These are phyloP conservation scores for Scortum barcoo DNA, from an alignment of 2,113 vertebrate genomes.

Conservation along the genomic window DNA sequence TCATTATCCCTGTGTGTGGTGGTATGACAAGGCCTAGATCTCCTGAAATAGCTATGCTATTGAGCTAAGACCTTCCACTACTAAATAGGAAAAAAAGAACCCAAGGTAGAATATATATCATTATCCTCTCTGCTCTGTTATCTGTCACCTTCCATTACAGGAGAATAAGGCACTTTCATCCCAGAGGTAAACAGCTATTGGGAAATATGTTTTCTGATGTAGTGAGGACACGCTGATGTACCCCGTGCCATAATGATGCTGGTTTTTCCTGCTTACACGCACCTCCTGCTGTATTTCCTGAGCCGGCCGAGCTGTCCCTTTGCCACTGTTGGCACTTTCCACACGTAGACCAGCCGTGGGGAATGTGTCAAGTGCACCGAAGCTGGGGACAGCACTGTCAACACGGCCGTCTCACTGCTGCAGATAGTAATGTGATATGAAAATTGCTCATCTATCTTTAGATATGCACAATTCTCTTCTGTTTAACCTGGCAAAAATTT, in stretches of 20 bases:
- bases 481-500: conserved; percentile 16
- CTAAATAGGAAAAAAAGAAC: conserved; percentile 33
- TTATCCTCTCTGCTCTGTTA: conserved; percentile 56
- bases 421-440: conserved; percentile 42
- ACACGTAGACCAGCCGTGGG: conserved; percentile 17
- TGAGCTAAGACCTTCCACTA: conserved; percentile 59
- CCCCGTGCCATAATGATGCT: conserved; percentile 33
- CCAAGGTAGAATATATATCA: conserved; percentile 53
- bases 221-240: conserved; percentile 32
- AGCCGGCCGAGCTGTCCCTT: conserved; percentile 10
- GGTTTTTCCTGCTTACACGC: conserved; percentile 38
- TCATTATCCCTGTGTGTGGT: conserved; percentile 74
- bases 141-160: conserved; percentile 66
- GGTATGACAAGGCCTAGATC: conserved; percentile 68
- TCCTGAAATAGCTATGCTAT: conserved; percentile 69
- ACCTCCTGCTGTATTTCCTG: conserved; percentile 31
- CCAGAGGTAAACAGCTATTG: conserved; percentile 52
- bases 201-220: conserved; percentile 58
- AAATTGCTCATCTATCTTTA: conserved; percentile 36
- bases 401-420: conserved; percentile 22
- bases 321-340: conserved; percentile 28
- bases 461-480: neutral
- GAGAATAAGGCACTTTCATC: conserved; percentile 44
- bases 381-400: conserved; percentile 39
- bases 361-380: conserved; percentile 52